These are phyloP conservation scores for Macrotis lagotis DNA, from an alignment of 2,113 vertebrate genomes.

Conservation along the genomic window DNA sequence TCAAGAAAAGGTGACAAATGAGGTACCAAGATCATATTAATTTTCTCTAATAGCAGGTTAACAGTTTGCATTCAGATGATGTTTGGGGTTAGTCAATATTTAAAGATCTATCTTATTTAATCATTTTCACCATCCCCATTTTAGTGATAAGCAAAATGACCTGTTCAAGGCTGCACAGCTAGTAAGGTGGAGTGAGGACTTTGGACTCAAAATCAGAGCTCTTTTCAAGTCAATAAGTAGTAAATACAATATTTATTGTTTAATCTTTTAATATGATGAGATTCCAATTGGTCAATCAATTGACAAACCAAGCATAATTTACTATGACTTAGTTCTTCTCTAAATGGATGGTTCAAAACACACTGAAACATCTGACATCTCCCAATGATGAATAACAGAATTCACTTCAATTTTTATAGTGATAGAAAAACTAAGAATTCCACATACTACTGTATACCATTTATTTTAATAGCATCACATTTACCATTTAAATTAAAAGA, in stretches of 20 bases:
- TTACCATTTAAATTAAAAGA: neutral
- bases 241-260: neutral
- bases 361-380: neutral
- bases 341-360: neutral
- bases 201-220: neutral
- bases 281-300: neutral
- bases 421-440: neutral
- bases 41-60: neutral
- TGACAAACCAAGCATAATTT: neutral
- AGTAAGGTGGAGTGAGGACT: neutral
- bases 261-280: neutral
- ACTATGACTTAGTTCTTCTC: neutral
- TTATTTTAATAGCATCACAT: neutral
- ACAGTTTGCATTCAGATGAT: neutral
- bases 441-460: neutral
- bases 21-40: neutral
- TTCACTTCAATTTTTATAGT: neutral
- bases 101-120: neutral
- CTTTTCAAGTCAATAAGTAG: neutral
- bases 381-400: neutral
- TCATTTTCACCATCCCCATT: neutral
- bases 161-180: neutral
- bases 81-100: neutral
- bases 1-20: neutral
- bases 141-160: neutral